These are phyloP conservation scores for Drosophila carrolli DNA, from an alignment of 1,140 invertebrate species.

Conservation along the genomic window DNA sequence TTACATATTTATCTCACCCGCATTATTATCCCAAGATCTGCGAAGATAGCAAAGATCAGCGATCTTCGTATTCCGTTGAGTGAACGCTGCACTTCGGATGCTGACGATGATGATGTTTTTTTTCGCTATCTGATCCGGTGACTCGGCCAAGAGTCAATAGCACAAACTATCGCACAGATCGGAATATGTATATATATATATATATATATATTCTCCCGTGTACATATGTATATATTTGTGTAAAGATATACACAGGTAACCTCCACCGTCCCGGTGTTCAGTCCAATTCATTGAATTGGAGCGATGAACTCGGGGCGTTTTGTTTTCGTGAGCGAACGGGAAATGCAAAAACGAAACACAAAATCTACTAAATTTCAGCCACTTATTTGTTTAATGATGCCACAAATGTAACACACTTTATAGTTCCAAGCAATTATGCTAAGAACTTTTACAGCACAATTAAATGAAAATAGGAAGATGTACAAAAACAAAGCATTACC, in stretches of 20 bases:
- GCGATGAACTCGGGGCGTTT: slow-evolving; percentile 73
- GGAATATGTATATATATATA: slow-evolving; percentile 17
- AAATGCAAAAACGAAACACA: slow-evolving; percentile 52
- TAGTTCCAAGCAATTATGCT: slow-evolving; percentile 51
- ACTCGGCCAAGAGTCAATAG: slow-evolving; percentile 50
- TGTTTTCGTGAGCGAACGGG: slow-evolving; percentile 54
- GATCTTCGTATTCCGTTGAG: slow-evolving; percentile 5
- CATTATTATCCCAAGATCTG: slow-evolving; percentile 20
- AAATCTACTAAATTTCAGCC: slow-evolving; percentile 33
- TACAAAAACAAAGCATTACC: slow-evolving; percentile 30
- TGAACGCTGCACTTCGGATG: slow-evolving; percentile 22
- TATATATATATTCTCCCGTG: not conserved
- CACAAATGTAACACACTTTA: slow-evolving; percentile 8
- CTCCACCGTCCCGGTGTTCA: not conserved
- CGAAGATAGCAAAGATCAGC: slow-evolving; percentile 33
- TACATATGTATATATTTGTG: slow-evolving; percentile 16
- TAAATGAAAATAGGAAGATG: slow-evolving; percentile 42
- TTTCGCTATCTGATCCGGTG: slow-evolving; percentile 33
- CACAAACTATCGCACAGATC: slow-evolving; percentile 46
- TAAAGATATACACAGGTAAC: slow-evolving; percentile 35
- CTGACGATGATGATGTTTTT: slow-evolving; percentile 27
- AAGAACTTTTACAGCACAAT: slow-evolving; percentile 75
- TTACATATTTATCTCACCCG: not conserved
- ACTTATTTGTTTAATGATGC: slow-evolving; percentile 66
- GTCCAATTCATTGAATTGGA: slow-evolving; percentile 75